A percentile compares a stretch with the other conserved stretches of the same genome.
phyloP scores from a whole-genome alignment of 2,797 vertebrate species.

The Malurus splendens region DNA sequence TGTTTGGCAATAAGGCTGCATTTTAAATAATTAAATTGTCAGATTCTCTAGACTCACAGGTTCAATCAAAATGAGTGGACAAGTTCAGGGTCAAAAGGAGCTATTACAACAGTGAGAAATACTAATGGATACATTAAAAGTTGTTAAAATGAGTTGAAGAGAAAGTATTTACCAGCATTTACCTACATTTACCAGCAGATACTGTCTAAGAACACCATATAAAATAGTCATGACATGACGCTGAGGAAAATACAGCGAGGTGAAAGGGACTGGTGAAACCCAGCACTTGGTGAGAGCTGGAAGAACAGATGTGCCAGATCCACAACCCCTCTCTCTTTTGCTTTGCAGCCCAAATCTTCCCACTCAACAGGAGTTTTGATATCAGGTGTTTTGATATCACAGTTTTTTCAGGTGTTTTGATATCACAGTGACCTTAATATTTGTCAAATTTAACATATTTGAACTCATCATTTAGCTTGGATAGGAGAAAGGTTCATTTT shows the following conservation, averaged over 20 bases:
- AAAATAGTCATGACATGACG: not conserved
- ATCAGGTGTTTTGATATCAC: not conserved
- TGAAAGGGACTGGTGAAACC: not conserved
- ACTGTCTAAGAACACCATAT: not conserved
- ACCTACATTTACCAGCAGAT: not conserved
- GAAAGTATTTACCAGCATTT: not conserved
- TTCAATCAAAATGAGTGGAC: slow-evolving; percentile 29
- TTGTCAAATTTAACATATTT: not conserved
- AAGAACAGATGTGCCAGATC: not conserved
- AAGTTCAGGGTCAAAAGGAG: slow-evolving; percentile 25
- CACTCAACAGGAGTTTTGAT: not conserved
- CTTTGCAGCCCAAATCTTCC: not conserved
- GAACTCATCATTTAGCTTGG: not conserved
- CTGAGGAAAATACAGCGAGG: not conserved
- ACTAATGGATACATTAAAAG: not conserved
- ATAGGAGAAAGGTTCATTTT: not conserved
- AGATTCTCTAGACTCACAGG: not conserved
- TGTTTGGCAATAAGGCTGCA: slow-evolving; percentile 19
- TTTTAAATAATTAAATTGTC: slow-evolving; percentile 41
- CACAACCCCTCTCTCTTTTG: rapidly evolving
- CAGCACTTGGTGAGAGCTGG: not conserved
- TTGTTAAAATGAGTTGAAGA: not conserved
- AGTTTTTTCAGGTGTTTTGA: not conserved
- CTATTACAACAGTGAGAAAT: not conserved
- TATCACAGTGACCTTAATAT: not conserved